Evolutionary conservation across 2,113 vertebrate species (phyloP).

Genomic region (Aplodontia rufa): DNA sequence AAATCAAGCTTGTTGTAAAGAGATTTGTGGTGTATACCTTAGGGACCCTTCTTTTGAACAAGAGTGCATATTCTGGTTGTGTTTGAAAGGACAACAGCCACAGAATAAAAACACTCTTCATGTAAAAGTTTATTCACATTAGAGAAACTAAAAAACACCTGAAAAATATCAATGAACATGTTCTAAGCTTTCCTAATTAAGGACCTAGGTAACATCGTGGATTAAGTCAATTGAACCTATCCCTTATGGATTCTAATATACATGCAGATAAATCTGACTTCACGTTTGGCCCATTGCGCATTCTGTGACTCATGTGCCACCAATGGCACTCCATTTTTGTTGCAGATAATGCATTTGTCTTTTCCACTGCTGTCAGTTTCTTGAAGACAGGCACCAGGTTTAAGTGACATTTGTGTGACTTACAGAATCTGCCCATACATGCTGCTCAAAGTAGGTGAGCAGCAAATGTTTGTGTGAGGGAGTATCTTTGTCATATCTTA

Average conservation of each 20-base stretch:
- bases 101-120: neutral
- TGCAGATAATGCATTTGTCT: neutral
- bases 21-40: neutral
- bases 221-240: neutral
- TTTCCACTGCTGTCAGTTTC: neutral
- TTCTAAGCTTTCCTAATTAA: neutral
- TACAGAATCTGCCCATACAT: neutral
- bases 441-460: neutral
- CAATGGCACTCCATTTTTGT: neutral
- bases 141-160: neutral
- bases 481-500: neutral
- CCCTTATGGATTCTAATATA: neutral
- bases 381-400: neutral
- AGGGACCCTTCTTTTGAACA: neutral
- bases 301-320: neutral
- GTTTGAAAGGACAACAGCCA: neutral
- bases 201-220: too few species aligned
- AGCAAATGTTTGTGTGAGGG: neutral
- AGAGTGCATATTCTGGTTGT: neutral
- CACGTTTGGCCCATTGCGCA: neutral
- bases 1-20: neutral
- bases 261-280: neutral
- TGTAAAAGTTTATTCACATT: neutral
- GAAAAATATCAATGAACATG: neutral
- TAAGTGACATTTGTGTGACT: neutral